Evolutionary conservation across 2,797 vertebrate genomes (phyloP).

Genomic region (Parauchenoglanis ngamensis): DNA sequence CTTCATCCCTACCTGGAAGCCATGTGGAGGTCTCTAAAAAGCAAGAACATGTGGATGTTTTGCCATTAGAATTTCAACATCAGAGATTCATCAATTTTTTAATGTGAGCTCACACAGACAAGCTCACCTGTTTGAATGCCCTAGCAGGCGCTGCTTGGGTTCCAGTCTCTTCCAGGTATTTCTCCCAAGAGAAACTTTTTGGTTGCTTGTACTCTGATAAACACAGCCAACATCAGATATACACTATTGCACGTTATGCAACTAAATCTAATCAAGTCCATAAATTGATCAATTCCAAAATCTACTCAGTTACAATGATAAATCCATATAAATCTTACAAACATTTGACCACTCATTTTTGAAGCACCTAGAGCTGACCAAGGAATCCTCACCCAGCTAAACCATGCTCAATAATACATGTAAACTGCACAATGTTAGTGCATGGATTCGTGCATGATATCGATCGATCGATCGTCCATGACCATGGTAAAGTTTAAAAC

Average conservation of each 20-base stretch:
- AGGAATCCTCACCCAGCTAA: background rate
- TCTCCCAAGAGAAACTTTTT: conserved; percentile 88
- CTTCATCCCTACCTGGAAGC: conserved; percentile 87
- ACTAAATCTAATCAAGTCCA: background rate
- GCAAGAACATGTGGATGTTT: background rate
- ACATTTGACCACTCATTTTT: background rate
- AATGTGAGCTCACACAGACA: background rate
- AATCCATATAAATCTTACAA: background rate
- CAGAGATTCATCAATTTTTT: background rate
- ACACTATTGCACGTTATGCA: background rate
- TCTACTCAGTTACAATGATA: background rate
- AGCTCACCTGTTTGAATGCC: conserved; percentile 86
- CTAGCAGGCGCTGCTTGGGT: conserved; percentile 86
- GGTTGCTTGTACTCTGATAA: conserved; percentile 81
- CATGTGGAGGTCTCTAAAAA: conserved; percentile 82
- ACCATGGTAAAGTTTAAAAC: background rate
- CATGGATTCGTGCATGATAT: background rate
- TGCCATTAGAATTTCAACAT: background rate
- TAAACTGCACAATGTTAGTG: background rate
- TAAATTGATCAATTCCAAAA: background rate
- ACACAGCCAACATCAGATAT: background rate
- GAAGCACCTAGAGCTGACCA: background rate
- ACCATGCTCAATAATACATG: background rate
- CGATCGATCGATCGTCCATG: background rate
- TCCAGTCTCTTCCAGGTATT: conserved; percentile 88